phyloP scores from a whole-genome alignment of 2,797 vertebrate species.

The Pangasius macronema region DNA sequence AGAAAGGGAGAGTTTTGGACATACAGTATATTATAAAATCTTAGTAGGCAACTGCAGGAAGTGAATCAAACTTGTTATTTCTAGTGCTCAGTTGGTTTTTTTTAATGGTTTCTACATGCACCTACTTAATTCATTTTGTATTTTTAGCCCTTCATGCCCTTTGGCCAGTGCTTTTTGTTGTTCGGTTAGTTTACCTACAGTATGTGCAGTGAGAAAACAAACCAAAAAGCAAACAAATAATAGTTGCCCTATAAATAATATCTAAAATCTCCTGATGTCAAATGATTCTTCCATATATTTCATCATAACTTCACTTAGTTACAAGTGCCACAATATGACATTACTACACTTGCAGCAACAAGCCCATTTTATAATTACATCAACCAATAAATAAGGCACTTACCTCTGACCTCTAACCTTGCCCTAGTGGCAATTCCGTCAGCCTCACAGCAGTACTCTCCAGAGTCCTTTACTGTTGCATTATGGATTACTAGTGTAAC shows the following conservation, averaged over 20 bases:
- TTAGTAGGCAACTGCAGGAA: neutral
- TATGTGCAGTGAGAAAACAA: neutral
- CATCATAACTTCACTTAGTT: neutral
- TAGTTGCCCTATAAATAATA: neutral
- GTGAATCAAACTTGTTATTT: neutral
- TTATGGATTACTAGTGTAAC: slow-evolving; percentile 79
- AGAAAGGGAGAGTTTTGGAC: neutral
- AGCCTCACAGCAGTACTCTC: slow-evolving; percentile 88
- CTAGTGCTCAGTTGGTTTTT: neutral
- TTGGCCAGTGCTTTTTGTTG: neutral
- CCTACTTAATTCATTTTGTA: neutral
- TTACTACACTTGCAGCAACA: neutral
- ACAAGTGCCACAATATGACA: neutral
- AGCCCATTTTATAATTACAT: neutral
- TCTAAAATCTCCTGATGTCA: neutral
- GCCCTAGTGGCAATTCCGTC: slow-evolving; percentile 80
- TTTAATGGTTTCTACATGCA: neutral
- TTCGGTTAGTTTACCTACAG: neutral
- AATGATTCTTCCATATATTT: neutral
- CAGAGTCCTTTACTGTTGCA: slow-evolving; percentile 81
- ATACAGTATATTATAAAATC: no score
- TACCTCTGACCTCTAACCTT: slow-evolving; percentile 85
- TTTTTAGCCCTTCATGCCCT: neutral
- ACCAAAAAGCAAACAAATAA: neutral
- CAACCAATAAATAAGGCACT: slow-evolving; percentile 31